A percentile compares a stretch with the other conserved stretches of the same genome.
Evolutionary conservation across 2,888 invertebrate genomes (phyloP).

Genomic region (Sacculina carcini): DNA sequence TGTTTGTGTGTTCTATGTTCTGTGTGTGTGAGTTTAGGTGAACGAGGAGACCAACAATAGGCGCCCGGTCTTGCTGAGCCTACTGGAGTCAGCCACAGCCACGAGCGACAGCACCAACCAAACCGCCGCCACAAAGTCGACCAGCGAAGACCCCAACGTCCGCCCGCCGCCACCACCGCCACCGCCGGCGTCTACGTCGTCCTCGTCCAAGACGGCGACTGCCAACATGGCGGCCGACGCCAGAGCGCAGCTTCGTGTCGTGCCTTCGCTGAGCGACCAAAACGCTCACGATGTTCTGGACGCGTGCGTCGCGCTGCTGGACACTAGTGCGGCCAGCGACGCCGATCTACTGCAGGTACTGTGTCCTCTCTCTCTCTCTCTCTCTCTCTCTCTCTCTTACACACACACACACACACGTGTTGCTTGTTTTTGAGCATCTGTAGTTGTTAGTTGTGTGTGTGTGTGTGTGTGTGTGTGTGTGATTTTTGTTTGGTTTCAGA

Average conservation of each 20-base stretch:
- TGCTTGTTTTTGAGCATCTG: no score
- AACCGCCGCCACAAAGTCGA: slow-evolving; percentile 2
- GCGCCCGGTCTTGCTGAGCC: slow-evolving; percentile 40
- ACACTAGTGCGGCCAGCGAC: slow-evolving; percentile 39
- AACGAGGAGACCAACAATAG: slow-evolving; percentile 61
- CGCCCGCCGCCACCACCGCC: neutral
- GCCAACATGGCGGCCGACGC: neutral
- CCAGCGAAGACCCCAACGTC: neutral
- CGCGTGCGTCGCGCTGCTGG: slow-evolving; percentile 38
- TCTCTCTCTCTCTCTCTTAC: no score
- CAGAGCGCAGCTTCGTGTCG: slow-evolving; percentile 3
- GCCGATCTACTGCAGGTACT: slow-evolving; percentile 48
- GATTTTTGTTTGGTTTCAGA: no score
- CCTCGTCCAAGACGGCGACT: neutral
- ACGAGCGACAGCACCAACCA: slow-evolving; percentile 8
- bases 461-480: no score
- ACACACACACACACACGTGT: no score
- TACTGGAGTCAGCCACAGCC: slow-evolving; percentile 12
- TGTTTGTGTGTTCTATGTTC: no score
- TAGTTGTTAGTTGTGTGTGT: no score
- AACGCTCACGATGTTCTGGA: slow-evolving; percentile 16
- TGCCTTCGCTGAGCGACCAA: neutral
- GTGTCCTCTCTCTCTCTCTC: no score
- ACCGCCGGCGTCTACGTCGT: slow-evolving; percentile 1
- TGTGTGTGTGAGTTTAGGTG: slow-evolving; percentile 18